Conservation (phyloP, 2,888 invertebrate genomes). For the Drosophila anomalata region DNA sequence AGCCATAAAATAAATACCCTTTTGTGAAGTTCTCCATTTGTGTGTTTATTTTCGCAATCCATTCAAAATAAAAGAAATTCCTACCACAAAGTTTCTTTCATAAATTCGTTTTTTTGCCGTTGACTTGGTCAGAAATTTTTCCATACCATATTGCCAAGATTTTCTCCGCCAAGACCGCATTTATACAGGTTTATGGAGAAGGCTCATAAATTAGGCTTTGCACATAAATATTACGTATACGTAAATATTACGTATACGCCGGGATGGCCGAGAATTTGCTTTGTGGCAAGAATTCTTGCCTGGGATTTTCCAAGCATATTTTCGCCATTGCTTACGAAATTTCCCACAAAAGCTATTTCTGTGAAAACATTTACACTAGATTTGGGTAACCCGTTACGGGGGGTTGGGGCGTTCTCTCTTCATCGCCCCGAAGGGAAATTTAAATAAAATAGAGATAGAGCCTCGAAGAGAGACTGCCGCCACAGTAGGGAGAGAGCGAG, state of each 20-base stretch:
- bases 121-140: conserved; percentile 15
- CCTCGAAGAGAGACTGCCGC: conserved; percentile 22
- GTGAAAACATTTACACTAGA: conserved; percentile 50
- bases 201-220: conserved; percentile 31
- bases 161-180: not conserved
- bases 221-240: conserved; percentile 42
- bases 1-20: no score
- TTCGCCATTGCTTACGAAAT: conserved; percentile 68
- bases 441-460: conserved; percentile 9
- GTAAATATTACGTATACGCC: conserved; percentile 36
- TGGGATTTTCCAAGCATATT: conserved; percentile 56
- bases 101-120: no score
- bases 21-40: no score
- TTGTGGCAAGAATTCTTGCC: conserved; percentile 30
- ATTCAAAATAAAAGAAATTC: conserved; percentile 10
- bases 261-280: conserved; percentile 7
- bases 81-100: conserved; percentile 14
- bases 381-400: conserved; percentile 42
- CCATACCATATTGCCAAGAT: not conserved
- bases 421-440: not conserved
- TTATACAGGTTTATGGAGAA: conserved; percentile 1
- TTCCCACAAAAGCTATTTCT: conserved; percentile 53
- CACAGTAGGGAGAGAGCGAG: not conserved
- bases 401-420: not conserved
- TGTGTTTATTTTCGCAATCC: not conserved